phyloP scores from a whole-genome alignment of 2,888 invertebrate genomes.

The Andricus quercusramuli region DNA sequence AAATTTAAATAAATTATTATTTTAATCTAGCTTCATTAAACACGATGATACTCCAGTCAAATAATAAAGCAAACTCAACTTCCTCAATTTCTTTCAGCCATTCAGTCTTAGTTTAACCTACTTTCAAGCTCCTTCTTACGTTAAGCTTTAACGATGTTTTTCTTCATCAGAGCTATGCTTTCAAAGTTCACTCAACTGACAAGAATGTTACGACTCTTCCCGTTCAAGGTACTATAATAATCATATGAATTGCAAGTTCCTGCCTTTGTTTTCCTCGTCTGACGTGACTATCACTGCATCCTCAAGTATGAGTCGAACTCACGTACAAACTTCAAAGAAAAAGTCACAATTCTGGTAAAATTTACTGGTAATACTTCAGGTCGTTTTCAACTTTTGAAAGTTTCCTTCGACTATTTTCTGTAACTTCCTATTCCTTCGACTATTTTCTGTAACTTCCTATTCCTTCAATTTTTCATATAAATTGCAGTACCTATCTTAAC shows the following conservation, averaged over 20 bases:
- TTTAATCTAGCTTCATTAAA: not conserved
- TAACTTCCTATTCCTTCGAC: not conserved
- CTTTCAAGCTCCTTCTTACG: not conserved
- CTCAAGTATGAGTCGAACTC: not conserved
- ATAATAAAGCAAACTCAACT: not conserved
- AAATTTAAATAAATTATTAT: too few species aligned
- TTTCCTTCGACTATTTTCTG: not conserved
- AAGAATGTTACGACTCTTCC: not conserved
- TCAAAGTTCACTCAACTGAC: not conserved
- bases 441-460: not conserved
- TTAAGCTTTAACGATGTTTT: slow-evolving; percentile 5
- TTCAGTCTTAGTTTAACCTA: not conserved
- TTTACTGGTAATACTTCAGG: not conserved
- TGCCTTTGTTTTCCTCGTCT: not conserved
- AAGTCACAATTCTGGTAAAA: too few species aligned
- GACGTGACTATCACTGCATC: not conserved
- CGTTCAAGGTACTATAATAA: not conserved
- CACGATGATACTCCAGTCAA: not conserved
- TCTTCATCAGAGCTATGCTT: not conserved
- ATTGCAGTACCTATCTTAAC: too few species aligned
- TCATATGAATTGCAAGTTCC: not conserved
- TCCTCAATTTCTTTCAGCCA: not conserved
- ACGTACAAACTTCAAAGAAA: too few species aligned
- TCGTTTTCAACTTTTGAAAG: not conserved
- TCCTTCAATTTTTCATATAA: too few species aligned